Base-by-base conservation (phyloP, 1,140 invertebrate genomes). In the Drosophila truncata region DNA sequence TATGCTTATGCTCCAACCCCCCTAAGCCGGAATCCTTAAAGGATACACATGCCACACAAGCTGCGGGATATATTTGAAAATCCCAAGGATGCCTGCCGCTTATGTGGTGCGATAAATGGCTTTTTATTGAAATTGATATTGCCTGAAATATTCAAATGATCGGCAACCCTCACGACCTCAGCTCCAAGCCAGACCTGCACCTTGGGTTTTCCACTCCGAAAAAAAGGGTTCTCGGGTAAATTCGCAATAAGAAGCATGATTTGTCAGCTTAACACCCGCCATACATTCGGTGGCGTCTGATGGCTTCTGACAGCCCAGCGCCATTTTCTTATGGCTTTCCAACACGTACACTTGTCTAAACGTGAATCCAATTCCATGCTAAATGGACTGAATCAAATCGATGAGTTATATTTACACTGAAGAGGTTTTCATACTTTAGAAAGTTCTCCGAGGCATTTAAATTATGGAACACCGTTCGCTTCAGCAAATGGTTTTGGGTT, bases 121-220 rank as follows among this genome's bases (percentile, higher is more conserved):
- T 92, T 92, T 91, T 92, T 91, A 92, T 92, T 92, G 87, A 91
- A 92, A 92, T 91, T 92, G 91, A 91, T 92, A 92, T 92, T 92
- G 74, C 76, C 58, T 80, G 72, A 91, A 91, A 86, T 90, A 91
- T 90, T 85, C 73, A 86, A 80, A 90, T 86, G 82, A 76, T 64
- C 33, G 57, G 64, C 23, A 9, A 49, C 49, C 61, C 46, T 9
- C 39, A 46, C 35, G 46, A 41, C 39, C 54, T 14, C 6, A 35
- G 13, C 3, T 29, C 27, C 7, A 29, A 29, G 63, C 65, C 41
- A 44, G 16, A n/a, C 25, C 52, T 37, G 25, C 58, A 8, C 31
- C 18, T 31, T 23, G 16, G 3, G 20, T 16, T 25, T 46, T 16
- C 7, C 7, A 3, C 44, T 23, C 3, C 1, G 18, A 11, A 16